Percentiles rank a stretch among this genome's conserved stretches.
Conservation (phyloP, 2,888 invertebrate species). For the Epinotia brunnichana region DNA sequence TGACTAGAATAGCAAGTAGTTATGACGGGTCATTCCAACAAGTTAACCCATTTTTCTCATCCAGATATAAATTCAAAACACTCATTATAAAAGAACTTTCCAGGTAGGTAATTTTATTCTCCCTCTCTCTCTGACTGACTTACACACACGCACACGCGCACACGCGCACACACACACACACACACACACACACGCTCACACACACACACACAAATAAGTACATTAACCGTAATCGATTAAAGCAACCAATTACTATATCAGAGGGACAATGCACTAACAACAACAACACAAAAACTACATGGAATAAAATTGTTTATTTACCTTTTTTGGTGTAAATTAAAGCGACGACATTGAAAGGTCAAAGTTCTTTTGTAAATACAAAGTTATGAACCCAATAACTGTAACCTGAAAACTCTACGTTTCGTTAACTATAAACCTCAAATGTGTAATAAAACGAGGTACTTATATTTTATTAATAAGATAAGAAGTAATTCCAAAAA, state of each 20-base stretch:
- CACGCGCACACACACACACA: no score
- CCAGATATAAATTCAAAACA: no score
- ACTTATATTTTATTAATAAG: background rate
- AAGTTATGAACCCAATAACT: background rate
- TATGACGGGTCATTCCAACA: no score
- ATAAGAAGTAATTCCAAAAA: background rate
- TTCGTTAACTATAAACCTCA: background rate
- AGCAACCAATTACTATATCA: background rate
- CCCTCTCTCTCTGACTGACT: no score
- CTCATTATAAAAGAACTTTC: no score
- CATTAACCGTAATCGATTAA: background rate
- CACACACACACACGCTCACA: no score
- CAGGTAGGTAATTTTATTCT: no score
- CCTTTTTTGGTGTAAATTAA: slow-evolving; percentile 32
- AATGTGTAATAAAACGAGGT: background rate
- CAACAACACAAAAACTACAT: slow-evolving; percentile 13
- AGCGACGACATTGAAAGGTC: slow-evolving; percentile 44
- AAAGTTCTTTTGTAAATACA: slow-evolving; percentile 11
- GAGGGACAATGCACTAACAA: background rate
- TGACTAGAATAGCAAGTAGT: no score
- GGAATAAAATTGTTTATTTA: slow-evolving; percentile 32
- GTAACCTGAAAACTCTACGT: slow-evolving; percentile 12
- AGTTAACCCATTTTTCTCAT: no score
- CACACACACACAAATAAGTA: no score
- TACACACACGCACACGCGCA: no score